Evolutionary conservation across 2,113 vertebrate species (phyloP), one percentile per base, ranked within the genome.

Genomic region (Bos indicus): DNA sequence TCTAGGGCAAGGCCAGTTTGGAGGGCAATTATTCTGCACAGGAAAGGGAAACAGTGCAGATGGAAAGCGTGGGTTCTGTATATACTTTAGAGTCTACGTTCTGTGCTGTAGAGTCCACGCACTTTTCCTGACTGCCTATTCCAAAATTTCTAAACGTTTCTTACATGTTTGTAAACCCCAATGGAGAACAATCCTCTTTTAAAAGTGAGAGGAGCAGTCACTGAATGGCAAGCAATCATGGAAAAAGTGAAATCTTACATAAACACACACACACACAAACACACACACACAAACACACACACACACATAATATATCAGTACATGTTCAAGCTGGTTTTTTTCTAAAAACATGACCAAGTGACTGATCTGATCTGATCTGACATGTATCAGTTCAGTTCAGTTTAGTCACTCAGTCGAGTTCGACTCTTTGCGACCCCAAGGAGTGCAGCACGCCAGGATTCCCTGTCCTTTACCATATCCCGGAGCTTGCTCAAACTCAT

Each of bases 11-110:
- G 52, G 57, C 17, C 77, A 48, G 9, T 78, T 56, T 26, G 1
- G 0, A 0, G 1, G 1, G 2, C 1, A 5, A 67, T 57, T 12
- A 52, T 13, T 71, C 56, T n/a, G 59, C 16, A 14, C 36, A 59
- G 1, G 10, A 6, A 83, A 25, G 25, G 5, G 16, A 60, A 59
- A 56, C 10, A 74, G 3, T 57, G 16, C 90, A 36, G 28, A 80
- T 51, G 25, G 25, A n/a, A 85, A 94, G 43, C 26, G 28, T 1
- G 25, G n/a, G 23, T 67, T 64, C 6, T 90, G 14, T 6, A 26
- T 11, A 30, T 46, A n/a, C 67, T 86, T 52, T 89, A 51, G 17
- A 95, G 23, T 14, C 6, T 57, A 40, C 40, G 40, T 40, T 10
- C 26, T 23, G 33, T 67, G 56, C 11, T 57, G 2, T 8, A 89